Conservation (phyloP, 2,888 invertebrate genomes). For the Caenorhabditis sp. region DNA sequence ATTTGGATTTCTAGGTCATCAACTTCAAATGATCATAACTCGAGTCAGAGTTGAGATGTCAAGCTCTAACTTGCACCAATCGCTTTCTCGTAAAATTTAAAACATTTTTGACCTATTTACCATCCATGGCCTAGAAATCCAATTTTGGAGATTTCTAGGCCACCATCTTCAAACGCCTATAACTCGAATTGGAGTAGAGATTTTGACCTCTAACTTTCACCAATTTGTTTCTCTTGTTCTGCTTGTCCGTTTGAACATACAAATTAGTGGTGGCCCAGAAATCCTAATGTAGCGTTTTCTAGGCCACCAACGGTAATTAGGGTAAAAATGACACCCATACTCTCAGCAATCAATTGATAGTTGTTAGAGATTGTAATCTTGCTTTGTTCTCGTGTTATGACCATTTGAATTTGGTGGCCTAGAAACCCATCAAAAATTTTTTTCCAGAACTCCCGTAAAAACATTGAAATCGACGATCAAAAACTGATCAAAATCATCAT, state of each 20-base stretch:
- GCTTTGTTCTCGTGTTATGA: too few relatives aligned
- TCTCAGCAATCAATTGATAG: neutral
- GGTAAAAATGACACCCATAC: neutral
- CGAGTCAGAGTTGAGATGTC: too few relatives aligned
- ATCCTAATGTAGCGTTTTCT: neutral
- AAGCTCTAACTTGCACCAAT: too few relatives aligned
- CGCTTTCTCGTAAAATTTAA: neutral
- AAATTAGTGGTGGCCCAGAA: neutral
- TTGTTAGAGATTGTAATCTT: neutral
- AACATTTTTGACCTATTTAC: neutral
- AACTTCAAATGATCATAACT: too few relatives aligned
- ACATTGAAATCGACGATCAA: conserved; percentile 58
- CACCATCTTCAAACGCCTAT: neutral
- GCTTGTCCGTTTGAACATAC: neutral
- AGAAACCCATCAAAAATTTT: too few relatives aligned
- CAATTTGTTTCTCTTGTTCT: neutral
- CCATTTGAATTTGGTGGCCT: too few relatives aligned
- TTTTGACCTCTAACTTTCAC: neutral
- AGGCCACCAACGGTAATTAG: neutral
- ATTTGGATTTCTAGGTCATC: neutral
- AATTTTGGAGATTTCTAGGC: neutral
- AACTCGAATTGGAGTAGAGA: neutral
- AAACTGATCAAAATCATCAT: conserved; percentile 59
- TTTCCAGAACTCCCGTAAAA: conserved; percentile 52
- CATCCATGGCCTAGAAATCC: neutral